Conservation (phyloP, 2,797 vertebrate genomes). For the Cacajao melanocephalus region DNA sequence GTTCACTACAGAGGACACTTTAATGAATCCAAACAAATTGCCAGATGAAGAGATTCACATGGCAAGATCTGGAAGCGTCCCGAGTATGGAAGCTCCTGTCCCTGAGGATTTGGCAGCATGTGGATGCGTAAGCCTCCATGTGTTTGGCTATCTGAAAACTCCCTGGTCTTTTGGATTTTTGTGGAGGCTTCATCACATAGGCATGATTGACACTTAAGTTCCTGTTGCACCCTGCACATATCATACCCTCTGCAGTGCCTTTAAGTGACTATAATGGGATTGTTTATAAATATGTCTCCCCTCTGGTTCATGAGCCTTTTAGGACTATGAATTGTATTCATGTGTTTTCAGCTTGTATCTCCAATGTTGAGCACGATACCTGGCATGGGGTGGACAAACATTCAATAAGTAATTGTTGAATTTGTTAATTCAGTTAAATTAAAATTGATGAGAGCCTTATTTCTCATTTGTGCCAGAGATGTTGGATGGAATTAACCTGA, state of each 20-base stretch:
- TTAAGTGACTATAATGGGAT: neutral
- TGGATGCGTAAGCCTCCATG: neutral
- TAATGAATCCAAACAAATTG: neutral
- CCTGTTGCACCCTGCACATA: neutral
- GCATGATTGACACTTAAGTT: neutral
- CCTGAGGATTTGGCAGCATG: neutral
- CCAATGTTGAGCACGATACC: neutral
- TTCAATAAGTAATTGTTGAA: slow-evolving; percentile 38
- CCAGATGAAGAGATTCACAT: neutral
- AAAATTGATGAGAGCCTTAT: slow-evolving; percentile 37
- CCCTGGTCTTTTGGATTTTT: neutral
- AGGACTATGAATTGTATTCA: neutral
- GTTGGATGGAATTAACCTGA: slow-evolving; percentile 28
- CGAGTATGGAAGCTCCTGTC: neutral
- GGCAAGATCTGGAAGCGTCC: neutral
- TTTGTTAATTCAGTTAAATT: slow-evolving; percentile 61
- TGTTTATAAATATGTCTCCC: slow-evolving; percentile 30
- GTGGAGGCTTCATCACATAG: neutral
- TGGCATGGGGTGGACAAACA: neutral
- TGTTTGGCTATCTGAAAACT: neutral
- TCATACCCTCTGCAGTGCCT: neutral
- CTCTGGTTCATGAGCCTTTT: neutral
- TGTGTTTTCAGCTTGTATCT: neutral
- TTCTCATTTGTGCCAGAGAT: slow-evolving; percentile 51
- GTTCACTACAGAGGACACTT: neutral